These are phyloP conservation scores for Oenanthe melanoleuca DNA, from an alignment of 2,113 vertebrate species.

Conservation along the genomic window DNA sequence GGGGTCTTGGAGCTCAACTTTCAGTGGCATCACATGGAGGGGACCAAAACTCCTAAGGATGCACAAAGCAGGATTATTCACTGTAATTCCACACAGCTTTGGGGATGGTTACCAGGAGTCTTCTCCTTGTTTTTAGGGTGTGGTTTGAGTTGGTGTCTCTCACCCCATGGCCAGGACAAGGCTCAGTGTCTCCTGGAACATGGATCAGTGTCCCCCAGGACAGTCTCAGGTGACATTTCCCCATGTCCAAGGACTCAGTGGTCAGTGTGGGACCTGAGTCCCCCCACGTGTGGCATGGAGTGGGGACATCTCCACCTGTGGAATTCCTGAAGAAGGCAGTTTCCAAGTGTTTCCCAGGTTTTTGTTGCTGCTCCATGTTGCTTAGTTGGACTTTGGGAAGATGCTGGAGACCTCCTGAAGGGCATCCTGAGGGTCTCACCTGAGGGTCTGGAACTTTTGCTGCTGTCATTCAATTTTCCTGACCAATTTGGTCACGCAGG, in stretches of 20 bases:
- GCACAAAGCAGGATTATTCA: not conserved
- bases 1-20: not conserved
- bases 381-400: not conserved
- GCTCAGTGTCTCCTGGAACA: not conserved
- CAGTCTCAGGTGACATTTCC: not conserved
- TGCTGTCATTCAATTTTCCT: not conserved
- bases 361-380: not conserved
- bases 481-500: fast-evolving
- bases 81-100: fast-evolving
- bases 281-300: not conserved
- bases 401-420: not conserved
- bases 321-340: fast-evolving
- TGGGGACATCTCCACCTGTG: not conserved
- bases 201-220: not conserved
- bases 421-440: not conserved
- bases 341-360: not conserved
- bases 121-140: not conserved
- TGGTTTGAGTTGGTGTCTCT: not conserved
- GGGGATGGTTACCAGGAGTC: not conserved
- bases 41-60: fast-evolving
- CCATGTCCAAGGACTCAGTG: fast-evolving
- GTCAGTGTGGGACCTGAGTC: not conserved
- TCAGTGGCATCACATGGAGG: not conserved
- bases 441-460: not conserved
- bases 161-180: not conserved